These are phyloP conservation scores for Leucophenga maculata DNA, from an alignment of 2,888 invertebrate species.

Conservation along the genomic window DNA sequence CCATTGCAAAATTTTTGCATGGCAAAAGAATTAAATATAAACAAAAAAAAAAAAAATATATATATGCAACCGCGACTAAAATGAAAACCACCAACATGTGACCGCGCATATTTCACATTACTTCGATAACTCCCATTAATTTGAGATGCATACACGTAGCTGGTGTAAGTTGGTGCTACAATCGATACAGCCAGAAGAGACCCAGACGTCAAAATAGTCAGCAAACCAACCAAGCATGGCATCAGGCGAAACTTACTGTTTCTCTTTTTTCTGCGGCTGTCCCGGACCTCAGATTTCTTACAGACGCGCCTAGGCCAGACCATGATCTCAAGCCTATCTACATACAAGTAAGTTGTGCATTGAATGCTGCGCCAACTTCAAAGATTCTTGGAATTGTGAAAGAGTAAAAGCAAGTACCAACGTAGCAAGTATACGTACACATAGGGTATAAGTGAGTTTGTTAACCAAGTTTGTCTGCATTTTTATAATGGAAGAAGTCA, in stretches of 20 bases:
- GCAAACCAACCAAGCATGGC: constrained; percentile 44
- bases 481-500: not conserved
- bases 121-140: constrained; percentile 64
- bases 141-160: constrained; percentile 44
- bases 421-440: not conserved
- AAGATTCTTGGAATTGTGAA: constrained; percentile 47
- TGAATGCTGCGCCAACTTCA: constrained; percentile 55
- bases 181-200: too few species aligned
- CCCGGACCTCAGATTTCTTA: too few species aligned
- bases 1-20: not conserved
- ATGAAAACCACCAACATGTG: constrained; percentile 22
- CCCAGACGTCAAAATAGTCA: constrained; percentile 35
- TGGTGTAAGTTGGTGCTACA: too few species aligned
- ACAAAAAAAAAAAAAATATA: not conserved
- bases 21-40: not conserved
- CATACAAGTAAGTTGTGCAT: not conserved
- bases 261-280: too few species aligned
- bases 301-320: too few species aligned
- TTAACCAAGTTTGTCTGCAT: constrained; percentile 45
- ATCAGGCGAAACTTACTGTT: not conserved
- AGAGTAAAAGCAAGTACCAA: too few species aligned
- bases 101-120: constrained; percentile 53
- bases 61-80: constrained; percentile 18
- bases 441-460: constrained; percentile 12
- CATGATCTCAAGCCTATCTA: too few species aligned